Conservation (phyloP, 2,797 vertebrate species). For the Characodon lateralis region DNA sequence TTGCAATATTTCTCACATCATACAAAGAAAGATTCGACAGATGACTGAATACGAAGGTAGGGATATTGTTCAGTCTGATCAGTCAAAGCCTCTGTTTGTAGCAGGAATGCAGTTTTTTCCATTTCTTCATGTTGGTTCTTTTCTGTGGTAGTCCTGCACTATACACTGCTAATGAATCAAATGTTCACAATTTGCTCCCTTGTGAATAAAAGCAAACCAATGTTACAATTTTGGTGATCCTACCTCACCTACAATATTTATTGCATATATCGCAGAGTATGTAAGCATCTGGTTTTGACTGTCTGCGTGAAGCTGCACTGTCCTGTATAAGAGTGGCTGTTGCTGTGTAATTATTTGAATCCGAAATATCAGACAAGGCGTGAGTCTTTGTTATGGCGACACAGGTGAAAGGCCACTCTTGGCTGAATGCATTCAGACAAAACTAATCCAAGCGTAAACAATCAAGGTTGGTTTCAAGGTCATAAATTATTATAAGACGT, state of each 20-base stretch:
- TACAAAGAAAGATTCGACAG: neutral
- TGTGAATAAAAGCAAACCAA: neutral
- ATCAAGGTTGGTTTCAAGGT: constrained; percentile 75
- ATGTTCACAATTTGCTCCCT: neutral
- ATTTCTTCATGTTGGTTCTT: neutral
- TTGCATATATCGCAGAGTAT: too few relatives aligned
- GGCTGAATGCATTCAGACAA: constrained; percentile 63
- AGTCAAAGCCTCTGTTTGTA: neutral
- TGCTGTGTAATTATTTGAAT: constrained; percentile 35
- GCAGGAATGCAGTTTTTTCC: neutral
- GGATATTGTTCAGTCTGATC: neutral
- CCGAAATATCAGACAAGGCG: constrained; percentile 20
- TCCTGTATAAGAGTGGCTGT: neutral
- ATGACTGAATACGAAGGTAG: neutral
- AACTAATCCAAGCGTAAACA: constrained; percentile 74
- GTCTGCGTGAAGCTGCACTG: neutral
- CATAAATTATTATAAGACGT: constrained; percentile 71
- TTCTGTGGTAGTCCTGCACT: neutral
- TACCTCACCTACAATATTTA: neutral
- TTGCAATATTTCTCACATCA: neutral
- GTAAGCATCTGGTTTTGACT: neutral
- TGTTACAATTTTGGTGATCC: neutral
- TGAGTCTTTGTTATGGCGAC: constrained; percentile 40
- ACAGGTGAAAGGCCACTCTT: constrained; percentile 61
- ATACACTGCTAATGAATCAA: neutral